Base-by-base conservation (phyloP, 1,140 invertebrate species). In the Globodera rostochiensis region DNA sequence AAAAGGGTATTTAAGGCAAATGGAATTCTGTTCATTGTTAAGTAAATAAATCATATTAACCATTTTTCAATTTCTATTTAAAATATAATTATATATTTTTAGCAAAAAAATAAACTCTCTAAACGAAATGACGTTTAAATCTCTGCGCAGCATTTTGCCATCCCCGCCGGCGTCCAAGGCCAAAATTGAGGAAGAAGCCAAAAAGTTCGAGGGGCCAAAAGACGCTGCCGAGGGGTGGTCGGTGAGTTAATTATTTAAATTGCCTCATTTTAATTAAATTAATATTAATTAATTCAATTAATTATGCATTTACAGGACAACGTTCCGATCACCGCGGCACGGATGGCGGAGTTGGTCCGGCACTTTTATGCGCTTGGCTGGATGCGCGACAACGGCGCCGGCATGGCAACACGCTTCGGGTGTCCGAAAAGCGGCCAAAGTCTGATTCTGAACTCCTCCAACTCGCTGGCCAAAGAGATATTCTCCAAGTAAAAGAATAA, bases 301-400 rank as follows among this genome's bases (percentile, higher is more conserved):
- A 70, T 13, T 15, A 45, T 45, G n/a, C 67, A 1, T 21, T 77
- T 36, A 1, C 9, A 77, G 76, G 76, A 77, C 46, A 69, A 77
- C 69, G 60, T 77, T 11, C 50, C 76, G 47, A 80, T 80, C 21
- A 80, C 76, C 6, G 45, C 78, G 36, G 46, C 46, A 9, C 78
- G 69, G n/a, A 57, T 80, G 57, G 78, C 78, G 19, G 76, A 80
- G 67, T 46, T 80, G 57, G 77, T 80, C 50, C 78, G 78, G 15
- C 78, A 80, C 57, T 80, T 80, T 47, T 75, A 80, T 47, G 53
- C 69, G 19, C 25, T 80, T n/a, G 78, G 78, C 7, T 80, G 78
- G 78, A 80, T 80, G 78, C 45, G 78, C n/a, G 96, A 57, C 95
- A 94, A 81, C 93, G 93, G 83, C 21, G 96, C 96, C 67, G 96